phyloP scores from a whole-genome alignment of 2,888 invertebrate species.

The Chalcosyrphus nemorum region DNA sequence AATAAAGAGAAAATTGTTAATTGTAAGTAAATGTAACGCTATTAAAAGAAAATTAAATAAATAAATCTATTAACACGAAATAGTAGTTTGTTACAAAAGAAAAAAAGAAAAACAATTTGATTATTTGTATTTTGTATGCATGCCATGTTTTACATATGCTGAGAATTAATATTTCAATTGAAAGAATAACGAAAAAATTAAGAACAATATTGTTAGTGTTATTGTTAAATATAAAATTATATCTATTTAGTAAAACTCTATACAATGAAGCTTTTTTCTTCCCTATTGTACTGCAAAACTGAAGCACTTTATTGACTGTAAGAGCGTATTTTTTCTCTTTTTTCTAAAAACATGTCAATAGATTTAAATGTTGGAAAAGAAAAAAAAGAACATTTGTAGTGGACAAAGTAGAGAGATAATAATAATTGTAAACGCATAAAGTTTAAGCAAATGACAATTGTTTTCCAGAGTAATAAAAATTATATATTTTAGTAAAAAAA shows the following conservation, averaged over 20 bases:
- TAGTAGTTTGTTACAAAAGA: slow-evolving; percentile 10
- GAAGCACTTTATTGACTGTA: not conserved
- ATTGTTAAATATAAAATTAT: slow-evolving; percentile 11
- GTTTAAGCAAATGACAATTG: slow-evolving; percentile 51
- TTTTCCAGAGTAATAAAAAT: slow-evolving; percentile 63
- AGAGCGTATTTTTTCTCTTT: not conserved
- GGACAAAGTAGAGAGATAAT: slow-evolving; percentile 13
- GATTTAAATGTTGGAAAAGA: slow-evolving; percentile 31
- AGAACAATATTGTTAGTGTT: slow-evolving; percentile 7
- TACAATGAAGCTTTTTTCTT: slow-evolving; percentile 50
- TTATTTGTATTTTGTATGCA: slow-evolving; percentile 31
- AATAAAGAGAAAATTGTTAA: slow-evolving; percentile 4
- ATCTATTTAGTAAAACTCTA: slow-evolving; percentile 42
- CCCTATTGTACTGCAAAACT: not conserved
- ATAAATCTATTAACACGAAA: not conserved
- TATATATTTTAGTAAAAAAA: slow-evolving; percentile 51
- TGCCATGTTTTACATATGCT: slow-evolving; percentile 28
- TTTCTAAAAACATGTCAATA: slow-evolving; percentile 8
- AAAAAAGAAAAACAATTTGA: slow-evolving; percentile 9
- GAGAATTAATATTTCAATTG: not conserved
- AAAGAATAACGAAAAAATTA: not conserved
- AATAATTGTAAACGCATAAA: slow-evolving; percentile 27
- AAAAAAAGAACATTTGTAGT: not conserved
- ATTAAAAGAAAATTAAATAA: slow-evolving; percentile 3
- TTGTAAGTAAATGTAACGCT: slow-evolving; percentile 20